Evolutionary conservation across 2,888 invertebrate genomes (phyloP).

Genomic region (Drosophila subsilvestris): DNA sequence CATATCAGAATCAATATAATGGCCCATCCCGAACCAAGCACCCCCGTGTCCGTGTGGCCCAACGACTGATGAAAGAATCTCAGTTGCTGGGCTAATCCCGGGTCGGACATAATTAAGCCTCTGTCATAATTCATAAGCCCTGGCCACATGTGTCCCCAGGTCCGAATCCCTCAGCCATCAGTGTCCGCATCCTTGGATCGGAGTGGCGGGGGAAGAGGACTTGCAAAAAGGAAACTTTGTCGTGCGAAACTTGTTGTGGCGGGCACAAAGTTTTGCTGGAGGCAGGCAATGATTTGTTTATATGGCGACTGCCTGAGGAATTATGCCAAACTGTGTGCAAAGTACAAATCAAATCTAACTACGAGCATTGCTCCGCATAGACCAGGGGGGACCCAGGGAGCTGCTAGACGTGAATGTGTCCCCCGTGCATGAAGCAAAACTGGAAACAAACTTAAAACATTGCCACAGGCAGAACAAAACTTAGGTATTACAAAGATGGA

Average conservation of each 20-base stretch:
- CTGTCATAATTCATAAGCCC: slow-evolving; percentile 39
- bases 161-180: slow-evolving; percentile 24
- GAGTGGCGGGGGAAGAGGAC: slow-evolving; percentile 7
- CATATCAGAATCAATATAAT: slow-evolving; percentile 60
- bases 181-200: not conserved
- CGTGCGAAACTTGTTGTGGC: slow-evolving; percentile 50
- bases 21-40: not conserved
- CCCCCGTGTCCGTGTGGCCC: too few relatives aligned
- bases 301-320: slow-evolving; percentile 46
- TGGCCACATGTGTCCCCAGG: slow-evolving; percentile 36
- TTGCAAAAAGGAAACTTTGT: slow-evolving; percentile 56
- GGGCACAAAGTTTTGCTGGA: slow-evolving; percentile 43
- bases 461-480: not conserved
- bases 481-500: not conserved
- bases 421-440: slow-evolving; percentile 10
- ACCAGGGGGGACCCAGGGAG: slow-evolving; percentile 17
- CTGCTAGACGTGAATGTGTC: slow-evolving; percentile 11
- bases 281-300: slow-evolving; percentile 65
- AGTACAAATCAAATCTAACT: slow-evolving; percentile 49
- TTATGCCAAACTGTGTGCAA: slow-evolving; percentile 42
- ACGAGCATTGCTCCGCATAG: slow-evolving; percentile 24
- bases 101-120: slow-evolving; percentile 46
- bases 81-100: slow-evolving; percentile 37
- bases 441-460: slow-evolving; percentile 36
- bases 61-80: slow-evolving; percentile 27